Base-by-base conservation (phyloP, 2,888 invertebrate species). In the Drosophila lutescens region DNA sequence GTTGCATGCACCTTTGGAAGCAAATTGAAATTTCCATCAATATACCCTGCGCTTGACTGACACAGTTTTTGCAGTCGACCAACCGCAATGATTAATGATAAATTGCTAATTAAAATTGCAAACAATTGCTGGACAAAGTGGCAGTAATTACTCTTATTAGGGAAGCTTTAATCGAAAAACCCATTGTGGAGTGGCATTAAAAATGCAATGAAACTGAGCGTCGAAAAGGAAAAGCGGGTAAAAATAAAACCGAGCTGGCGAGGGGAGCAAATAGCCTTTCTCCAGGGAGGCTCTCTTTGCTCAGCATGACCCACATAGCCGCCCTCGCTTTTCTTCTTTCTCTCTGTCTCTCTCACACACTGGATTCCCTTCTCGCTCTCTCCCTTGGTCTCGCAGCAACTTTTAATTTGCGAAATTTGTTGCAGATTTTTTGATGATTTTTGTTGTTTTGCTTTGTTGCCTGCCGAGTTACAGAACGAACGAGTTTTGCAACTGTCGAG, bases 391-490 rank as follows among this genome's bases (percentile, higher is more conserved):
- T 30, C 50, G 20, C 62, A 34, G 68, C 53, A 77, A 88, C 77
- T 81, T 85, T 87, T 85, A 87, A 85, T 87, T 87, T 85, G 77
- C n/a, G 67, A 88, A 83, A 77, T 88, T 84, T 87, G 76, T 86
- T 67, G 78, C 74, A 72, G 58, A 83, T 76, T 73, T 83, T 80
- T 80, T 61, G 36, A 32, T 44, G 53, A 49, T 72, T 61, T 73
- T 49, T 60, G 53, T 53, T 71, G 59, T 49, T 36, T 30, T 1
- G 20, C 32, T 32, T 26, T 34, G 41, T 32, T 70, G 41, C 46
- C 32, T 13, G 10, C 38, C 23, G 36, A 41, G 63, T 49, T 62
- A 0, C 34, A 13, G 41, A 26, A 47, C 36, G 40, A 23, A 47
- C 36, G 23, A 65, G 34, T 41, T 47, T 5, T 63, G 49, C 62